phyloP scores from a whole-genome alignment of 2,888 invertebrate species.

The Pyrochroa serraticornis region DNA sequence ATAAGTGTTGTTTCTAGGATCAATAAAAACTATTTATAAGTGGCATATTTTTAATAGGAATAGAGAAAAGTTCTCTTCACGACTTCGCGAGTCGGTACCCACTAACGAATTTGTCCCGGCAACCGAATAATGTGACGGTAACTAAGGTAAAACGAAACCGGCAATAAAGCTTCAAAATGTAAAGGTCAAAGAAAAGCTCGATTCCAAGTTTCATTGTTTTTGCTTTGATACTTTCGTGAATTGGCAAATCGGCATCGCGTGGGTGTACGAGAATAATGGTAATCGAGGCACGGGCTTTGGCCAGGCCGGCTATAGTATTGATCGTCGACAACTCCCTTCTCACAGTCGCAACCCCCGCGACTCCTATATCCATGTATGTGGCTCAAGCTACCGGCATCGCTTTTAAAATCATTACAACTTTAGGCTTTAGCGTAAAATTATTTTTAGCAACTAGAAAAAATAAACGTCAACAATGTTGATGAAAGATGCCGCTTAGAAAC shows the following conservation, averaged over 20 bases:
- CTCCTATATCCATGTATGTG: constrained; percentile 9
- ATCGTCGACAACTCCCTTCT: constrained; percentile 51
- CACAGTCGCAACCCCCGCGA: constrained; percentile 42
- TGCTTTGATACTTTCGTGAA: constrained; percentile 7
- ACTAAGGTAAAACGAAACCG: not conserved
- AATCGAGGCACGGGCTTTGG: constrained; percentile 47
- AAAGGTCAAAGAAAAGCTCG: not conserved
- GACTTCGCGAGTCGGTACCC: constrained; percentile 13
- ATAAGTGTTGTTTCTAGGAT: constrained; percentile 18
- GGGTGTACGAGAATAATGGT: constrained; percentile 39
- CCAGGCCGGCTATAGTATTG: constrained; percentile 56
- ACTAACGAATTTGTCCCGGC: no score
- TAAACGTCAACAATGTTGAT: constrained; percentile 30
- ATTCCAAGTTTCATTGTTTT: not conserved
- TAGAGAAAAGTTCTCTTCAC: constrained; percentile 7
- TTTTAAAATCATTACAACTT: constrained; percentile 38
- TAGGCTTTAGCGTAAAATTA: constrained; percentile 17
- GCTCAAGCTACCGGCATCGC: constrained; percentile 39
- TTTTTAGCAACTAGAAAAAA: not conserved
- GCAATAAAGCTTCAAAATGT: not conserved
- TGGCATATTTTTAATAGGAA: constrained; percentile 19
- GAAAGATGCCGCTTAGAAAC: constrained; percentile 22
- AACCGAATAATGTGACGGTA: not conserved
- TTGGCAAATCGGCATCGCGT: constrained; percentile 26
- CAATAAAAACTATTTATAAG: constrained; percentile 25